Evolutionary conservation across 1,140 invertebrate genomes (phyloP).

Genomic region (Triops longicaudatus): DNA sequence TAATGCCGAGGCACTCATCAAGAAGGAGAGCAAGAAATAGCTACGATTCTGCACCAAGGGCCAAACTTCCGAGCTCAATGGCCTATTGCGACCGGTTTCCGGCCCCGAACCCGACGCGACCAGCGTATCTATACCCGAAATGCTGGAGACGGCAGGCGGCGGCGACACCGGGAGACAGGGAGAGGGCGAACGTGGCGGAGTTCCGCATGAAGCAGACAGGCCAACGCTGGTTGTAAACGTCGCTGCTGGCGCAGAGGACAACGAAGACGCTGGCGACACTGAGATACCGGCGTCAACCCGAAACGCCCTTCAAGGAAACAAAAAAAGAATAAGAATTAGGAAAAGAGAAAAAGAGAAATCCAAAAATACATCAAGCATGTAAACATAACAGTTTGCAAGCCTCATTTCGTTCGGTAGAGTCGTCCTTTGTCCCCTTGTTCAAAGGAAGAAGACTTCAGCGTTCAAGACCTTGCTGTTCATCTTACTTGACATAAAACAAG

Average conservation of each 20-base stretch:
- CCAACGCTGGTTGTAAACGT: background rate
- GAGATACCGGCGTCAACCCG: conserved; percentile 1
- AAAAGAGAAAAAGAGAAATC: background rate
- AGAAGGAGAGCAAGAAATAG: background rate
- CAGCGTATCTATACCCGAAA: background rate
- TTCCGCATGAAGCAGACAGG: background rate
- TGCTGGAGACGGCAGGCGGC: background rate
- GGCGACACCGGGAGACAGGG: background rate
- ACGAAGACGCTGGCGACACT: background rate
- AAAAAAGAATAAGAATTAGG: no score
- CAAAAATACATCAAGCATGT: background rate
- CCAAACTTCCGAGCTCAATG: background rate
- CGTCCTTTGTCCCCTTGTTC: background rate
- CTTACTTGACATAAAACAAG: conserved; percentile 68
- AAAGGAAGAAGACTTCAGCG: background rate
- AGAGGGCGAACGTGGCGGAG: background rate
- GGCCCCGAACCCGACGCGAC: background rate
- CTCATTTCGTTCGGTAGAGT: background rate
- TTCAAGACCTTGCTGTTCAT: background rate
- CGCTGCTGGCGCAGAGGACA: background rate
- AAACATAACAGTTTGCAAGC: background rate
- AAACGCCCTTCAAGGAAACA: background rate
- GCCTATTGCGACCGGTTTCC: background rate
- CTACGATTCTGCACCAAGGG: background rate
- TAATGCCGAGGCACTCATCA: conserved; percentile 18